Evolutionary conservation across 2,888 invertebrate species (phyloP).

Genomic region (Drosophila stalkeri): DNA sequence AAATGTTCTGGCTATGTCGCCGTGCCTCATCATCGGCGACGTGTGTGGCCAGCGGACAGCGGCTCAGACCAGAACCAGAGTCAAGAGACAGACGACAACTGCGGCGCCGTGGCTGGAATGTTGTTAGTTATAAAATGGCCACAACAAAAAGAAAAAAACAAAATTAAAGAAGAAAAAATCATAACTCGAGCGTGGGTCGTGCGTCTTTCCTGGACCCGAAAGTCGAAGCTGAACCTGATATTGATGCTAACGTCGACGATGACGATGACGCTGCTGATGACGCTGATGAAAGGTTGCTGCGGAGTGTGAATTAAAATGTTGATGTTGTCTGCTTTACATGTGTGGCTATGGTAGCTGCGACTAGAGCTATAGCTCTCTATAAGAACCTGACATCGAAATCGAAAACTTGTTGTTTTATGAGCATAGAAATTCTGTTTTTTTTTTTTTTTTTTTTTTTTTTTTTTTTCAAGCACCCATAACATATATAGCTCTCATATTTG

Average conservation of each 20-base stretch:
- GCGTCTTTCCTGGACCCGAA: slow-evolving; percentile 48
- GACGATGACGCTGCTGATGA: slow-evolving; percentile 32
- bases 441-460: slow-evolving; percentile 26
- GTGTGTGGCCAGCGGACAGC: slow-evolving; percentile 62
- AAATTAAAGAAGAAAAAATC: slow-evolving; percentile 47
- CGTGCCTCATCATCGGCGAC: slow-evolving; percentile 58
- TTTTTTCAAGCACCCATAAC: slow-evolving; percentile 29
- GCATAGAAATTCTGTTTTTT: slow-evolving; percentile 66
- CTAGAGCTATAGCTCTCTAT: background rate
- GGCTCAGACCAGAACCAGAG: slow-evolving; percentile 26
- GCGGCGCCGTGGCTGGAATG: slow-evolving; percentile 67
- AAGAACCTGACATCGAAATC: slow-evolving; percentile 55
- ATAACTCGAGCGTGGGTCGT: slow-evolving; percentile 78
- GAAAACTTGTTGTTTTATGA: slow-evolving; percentile 79
- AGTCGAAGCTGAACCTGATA: slow-evolving; percentile 71
- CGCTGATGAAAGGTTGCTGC: slow-evolving; percentile 55
- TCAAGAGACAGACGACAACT: slow-evolving; percentile 17
- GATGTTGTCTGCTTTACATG: slow-evolving; percentile 49
- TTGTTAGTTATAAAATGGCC: slow-evolving; percentile 79
- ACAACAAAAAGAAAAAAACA: slow-evolving; percentile 45
- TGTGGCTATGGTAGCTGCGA: slow-evolving; percentile 46
- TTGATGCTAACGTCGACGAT: slow-evolving; percentile 49
- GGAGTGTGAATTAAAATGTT: slow-evolving; percentile 78
- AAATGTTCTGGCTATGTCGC: slow-evolving; percentile 33
- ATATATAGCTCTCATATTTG: background rate